Evolutionary conservation across 2,888 invertebrate genomes (phyloP).

Genomic region (Dyspetes luteomarginatus): DNA sequence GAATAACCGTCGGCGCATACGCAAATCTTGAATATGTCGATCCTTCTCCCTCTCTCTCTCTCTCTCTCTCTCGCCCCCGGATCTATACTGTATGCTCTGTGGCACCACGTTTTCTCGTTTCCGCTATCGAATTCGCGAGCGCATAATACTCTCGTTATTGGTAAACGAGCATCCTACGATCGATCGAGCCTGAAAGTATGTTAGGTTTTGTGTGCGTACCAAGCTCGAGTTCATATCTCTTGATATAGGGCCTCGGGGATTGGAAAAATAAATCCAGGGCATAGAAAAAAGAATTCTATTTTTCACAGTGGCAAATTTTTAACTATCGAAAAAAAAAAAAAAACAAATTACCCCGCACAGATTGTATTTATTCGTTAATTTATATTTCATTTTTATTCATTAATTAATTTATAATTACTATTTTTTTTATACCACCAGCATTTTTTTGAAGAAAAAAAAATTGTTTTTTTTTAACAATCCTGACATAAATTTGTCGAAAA

Average conservation of each 20-base stretch:
- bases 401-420: too few species aligned
- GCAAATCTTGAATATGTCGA: constrained; percentile 31
- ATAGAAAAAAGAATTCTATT: neutral
- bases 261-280: constrained; percentile 17
- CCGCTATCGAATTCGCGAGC: constrained; percentile 42
- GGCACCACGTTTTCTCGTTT: constrained; percentile 22
- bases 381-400: too few species aligned
- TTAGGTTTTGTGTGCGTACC: neutral
- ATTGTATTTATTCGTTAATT: too few species aligned
- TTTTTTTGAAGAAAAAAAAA: too few species aligned
- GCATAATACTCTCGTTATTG: constrained; percentile 53
- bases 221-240: constrained; percentile 28
- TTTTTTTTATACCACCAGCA: too few species aligned
- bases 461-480: too few species aligned
- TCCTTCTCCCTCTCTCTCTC: neutral
- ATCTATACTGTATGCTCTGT: constrained; percentile 9
- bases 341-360: too few species aligned
- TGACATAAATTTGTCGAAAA: constrained; percentile 34
- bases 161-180: constrained; percentile 39
- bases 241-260: constrained; percentile 7
- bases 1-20: constrained; percentile 23
- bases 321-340: neutral
- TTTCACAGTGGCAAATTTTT: neutral
- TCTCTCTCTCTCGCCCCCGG: neutral
- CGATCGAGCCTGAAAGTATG: neutral